These are phyloP conservation scores for Stenichneumon culpator DNA, from an alignment of 2,888 invertebrate species.

Conservation along the genomic window DNA sequence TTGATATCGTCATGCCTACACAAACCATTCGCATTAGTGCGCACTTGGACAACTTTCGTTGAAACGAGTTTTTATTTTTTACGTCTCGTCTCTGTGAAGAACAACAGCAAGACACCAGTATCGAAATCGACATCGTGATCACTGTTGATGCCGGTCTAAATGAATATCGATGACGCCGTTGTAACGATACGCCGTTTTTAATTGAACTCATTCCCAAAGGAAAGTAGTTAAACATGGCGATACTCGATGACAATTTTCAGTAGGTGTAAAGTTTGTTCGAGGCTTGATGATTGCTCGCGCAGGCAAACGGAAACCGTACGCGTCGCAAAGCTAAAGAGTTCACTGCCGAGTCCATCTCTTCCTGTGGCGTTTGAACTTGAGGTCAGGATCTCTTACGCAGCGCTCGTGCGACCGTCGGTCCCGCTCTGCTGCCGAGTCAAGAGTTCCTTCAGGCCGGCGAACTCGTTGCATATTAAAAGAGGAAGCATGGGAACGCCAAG, in stretches of 20 bases:
- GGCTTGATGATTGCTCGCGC: neutral
- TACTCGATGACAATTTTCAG: neutral
- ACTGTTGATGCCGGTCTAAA: conserved; percentile 56
- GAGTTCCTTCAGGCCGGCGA: conserved; percentile 73
- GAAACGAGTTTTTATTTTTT: conserved; percentile 60
- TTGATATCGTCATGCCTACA: conserved; percentile 4
- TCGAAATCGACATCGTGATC: conserved; percentile 51
- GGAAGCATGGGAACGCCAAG: conserved; percentile 77
- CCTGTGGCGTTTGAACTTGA: conserved; percentile 66
- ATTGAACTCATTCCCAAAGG: too few relatives aligned
- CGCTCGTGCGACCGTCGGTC: conserved; percentile 60
- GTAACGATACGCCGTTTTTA: too few relatives aligned
- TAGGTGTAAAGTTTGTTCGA: neutral
- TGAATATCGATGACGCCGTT: conserved; percentile 51
- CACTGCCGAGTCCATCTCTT: conserved; percentile 53
- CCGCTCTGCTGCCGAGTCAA: conserved; percentile 72
- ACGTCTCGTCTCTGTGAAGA: conserved; percentile 20
- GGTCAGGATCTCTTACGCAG: conserved; percentile 62
- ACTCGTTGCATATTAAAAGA: conserved; percentile 83
- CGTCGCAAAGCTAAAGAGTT: conserved; percentile 47
- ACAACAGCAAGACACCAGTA: conserved; percentile 4
- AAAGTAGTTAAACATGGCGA: neutral
- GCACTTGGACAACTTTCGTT: conserved; percentile 32
- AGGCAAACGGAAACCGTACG: conserved; percentile 22
- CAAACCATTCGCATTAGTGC: neutral